Percentiles rank a stretch among this genome's conserved stretches.
Evolutionary conservation across 2,113 vertebrate genomes (phyloP).

Genomic region (Planiliza haematocheilus): DNA sequence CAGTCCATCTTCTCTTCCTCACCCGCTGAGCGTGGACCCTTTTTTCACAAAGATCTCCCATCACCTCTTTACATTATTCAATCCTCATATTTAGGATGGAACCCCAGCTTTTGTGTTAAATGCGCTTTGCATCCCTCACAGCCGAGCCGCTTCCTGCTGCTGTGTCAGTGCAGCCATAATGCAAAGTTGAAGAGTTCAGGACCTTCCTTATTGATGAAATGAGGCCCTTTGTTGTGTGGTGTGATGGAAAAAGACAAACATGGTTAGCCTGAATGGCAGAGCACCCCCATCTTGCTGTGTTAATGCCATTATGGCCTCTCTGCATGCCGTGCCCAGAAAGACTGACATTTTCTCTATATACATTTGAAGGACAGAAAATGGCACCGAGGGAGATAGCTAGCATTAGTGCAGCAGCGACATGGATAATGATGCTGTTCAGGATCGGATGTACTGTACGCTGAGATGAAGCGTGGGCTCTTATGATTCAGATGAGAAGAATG

Average conservation of each 20-base stretch:
- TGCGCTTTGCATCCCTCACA: slow-evolving; percentile 51
- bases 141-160: slow-evolving; percentile 61
- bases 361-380: slow-evolving; percentile 74
- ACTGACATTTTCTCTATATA: slow-evolving; percentile 76
- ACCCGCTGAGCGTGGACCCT: slow-evolving; percentile 60
- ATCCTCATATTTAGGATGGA: slow-evolving; percentile 69
- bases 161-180: slow-evolving; percentile 71
- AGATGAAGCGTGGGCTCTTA: slow-evolving; percentile 53
- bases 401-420: slow-evolving; percentile 63
- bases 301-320: slow-evolving; percentile 76
- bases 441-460: slow-evolving; percentile 56
- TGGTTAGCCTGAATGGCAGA: slow-evolving; percentile 73
- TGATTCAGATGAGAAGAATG: slow-evolving; percentile 56
- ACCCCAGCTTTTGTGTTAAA: slow-evolving; percentile 60
- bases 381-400: slow-evolving; percentile 67
- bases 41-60: slow-evolving; percentile 73
- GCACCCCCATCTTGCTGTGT: slow-evolving; percentile 71
- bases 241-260: slow-evolving; percentile 76
- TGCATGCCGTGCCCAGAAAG: slow-evolving; percentile 60
- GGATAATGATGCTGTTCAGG: slow-evolving; percentile 66
- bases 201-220: slow-evolving; percentile 78
- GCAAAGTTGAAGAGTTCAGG: slow-evolving; percentile 82
- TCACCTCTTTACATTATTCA: slow-evolving; percentile 78
- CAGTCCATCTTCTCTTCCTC: slow-evolving; percentile 42
- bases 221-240: slow-evolving; percentile 68